Base-by-base conservation (phyloP, 2,888 invertebrate species). In the Osmoderma eremita region DNA sequence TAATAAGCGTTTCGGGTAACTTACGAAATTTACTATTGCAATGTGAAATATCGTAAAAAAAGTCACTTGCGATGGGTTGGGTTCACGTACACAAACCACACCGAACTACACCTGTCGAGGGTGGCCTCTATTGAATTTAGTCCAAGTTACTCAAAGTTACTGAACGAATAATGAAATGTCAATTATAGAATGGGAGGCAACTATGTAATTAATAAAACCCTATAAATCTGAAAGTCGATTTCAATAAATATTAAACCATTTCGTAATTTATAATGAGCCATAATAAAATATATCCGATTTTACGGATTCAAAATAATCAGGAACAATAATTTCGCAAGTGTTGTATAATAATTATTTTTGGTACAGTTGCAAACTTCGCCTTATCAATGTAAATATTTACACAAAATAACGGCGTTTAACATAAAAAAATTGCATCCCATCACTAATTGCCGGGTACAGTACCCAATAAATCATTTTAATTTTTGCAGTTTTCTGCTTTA, bases 11-110 rank as follows among this genome's bases (percentile, higher is more conserved):
- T 45, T 30, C 30, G 8, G 22, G 51, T 39, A 65, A 56, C 39
- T 58, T 45, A 62, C 58, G 51, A 54, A 69, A 67, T 67, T 63
- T 63, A 62, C 48, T 67, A 67, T 61, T 36, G 58, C 56, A 41
- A 49, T 30, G 18, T 61, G 49, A 67, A 65, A 67, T 71, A 68
- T 69, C 49, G 63, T 30, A 64, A 68, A 71, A 71, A 71, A 71
- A 63, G 48, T 53, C 63, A 71, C 67, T 63, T 71, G 67, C 66
- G 65, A 58, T 69, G 73, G 73, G 73, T 71, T 73, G 73, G 71
- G 73, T 73, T 71, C 70, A 67, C 67, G 62, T 68, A 69, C 71
- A 69, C 69, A 69, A 72, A 63, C 63, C 64, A 61, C 67, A 67
- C 67, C 63, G 51, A 42, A 58, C 67, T 56, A 45, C 18, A 61